Evolutionary conservation across 2,113 vertebrate species (phyloP).

Genomic region (Spea bombifrons): DNA sequence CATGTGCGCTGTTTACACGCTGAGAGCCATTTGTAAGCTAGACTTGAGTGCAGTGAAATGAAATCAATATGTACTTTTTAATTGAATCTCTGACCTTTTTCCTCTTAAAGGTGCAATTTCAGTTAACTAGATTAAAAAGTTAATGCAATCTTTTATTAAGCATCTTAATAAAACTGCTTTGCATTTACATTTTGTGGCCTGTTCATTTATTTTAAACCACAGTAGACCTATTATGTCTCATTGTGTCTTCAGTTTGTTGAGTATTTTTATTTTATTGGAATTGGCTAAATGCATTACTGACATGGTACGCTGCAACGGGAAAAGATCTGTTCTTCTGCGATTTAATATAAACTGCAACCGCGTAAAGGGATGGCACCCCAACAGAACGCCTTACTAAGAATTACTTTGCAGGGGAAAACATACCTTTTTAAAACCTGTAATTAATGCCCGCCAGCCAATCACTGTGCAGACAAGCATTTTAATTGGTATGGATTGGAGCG

Average conservation of each 20-base stretch:
- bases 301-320: too few relatives aligned
- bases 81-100: conserved; percentile 28
- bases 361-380: too few relatives aligned
- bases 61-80: conserved; percentile 39
- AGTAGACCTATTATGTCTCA: neutral
- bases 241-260: neutral
- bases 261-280: neutral
- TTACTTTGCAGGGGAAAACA: too few relatives aligned
- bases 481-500: too few relatives aligned
- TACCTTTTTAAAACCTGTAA: too few relatives aligned
- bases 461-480: too few relatives aligned
- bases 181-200: too few relatives aligned
- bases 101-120: conserved; percentile 31
- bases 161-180: conserved; percentile 21
- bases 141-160: conserved; percentile 36
- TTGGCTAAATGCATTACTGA: neutral
- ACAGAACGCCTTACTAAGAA: too few relatives aligned
- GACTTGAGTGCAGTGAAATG: neutral
- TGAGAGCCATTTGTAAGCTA: conserved; percentile 13
- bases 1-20: neutral
- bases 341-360: too few relatives aligned
- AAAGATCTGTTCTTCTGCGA: too few relatives aligned
- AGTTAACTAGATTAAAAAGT: conserved; percentile 32
- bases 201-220: conserved; percentile 23
- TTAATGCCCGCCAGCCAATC: too few relatives aligned